Base-by-base conservation (phyloP, 2,888 invertebrate genomes). In the Mimachlamys varia region DNA sequence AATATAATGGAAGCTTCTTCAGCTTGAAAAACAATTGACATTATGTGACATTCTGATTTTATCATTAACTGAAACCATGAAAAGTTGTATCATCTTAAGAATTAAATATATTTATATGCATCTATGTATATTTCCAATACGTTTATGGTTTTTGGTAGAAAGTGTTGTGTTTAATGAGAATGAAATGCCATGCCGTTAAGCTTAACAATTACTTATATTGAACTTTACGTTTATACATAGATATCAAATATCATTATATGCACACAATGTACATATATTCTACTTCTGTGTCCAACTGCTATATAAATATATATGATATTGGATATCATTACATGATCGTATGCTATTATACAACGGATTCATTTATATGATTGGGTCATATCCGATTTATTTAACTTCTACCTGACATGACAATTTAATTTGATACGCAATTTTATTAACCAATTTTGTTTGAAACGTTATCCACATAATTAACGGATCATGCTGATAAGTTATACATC, bases 401-500 rank as follows among this genome's bases (percentile, higher is more conserved):
- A 76, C 12, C 27, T 33, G 76, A 76, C 76, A 10, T 76, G 76
- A 76, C 76, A 33, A 76, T 76, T 76, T 76, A 76, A 76, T 76
- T 76, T 76, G 76, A 76, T 76, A 76, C 33, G 33, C 76, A 76
- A 76, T 76, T 3, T 10, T 33, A 22, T 76, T 22, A 76, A 76
- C 76, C 76, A 33, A 76, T 76, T 76, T 76, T 33, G 76, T 76
- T 76, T 76, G 76, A 76, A 76, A 76, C 33, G 12, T 76, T 33
- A 27, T 76, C 76, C 15, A 13, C 33, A 76, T 27, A 76, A 76
- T 76, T 76, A 33, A 27, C 76, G 76, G 27, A 33, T 27, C 33
- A 33, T 76, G 76, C 15, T 76, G 76, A 76, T 76, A 76, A 15
- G 15, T 7, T 10, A 76, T 76, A 12, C 76, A 76, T 76, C 27